Base-by-base conservation (phyloP, 2,797 vertebrate genomes). In the Gadopsis marmoratus region DNA sequence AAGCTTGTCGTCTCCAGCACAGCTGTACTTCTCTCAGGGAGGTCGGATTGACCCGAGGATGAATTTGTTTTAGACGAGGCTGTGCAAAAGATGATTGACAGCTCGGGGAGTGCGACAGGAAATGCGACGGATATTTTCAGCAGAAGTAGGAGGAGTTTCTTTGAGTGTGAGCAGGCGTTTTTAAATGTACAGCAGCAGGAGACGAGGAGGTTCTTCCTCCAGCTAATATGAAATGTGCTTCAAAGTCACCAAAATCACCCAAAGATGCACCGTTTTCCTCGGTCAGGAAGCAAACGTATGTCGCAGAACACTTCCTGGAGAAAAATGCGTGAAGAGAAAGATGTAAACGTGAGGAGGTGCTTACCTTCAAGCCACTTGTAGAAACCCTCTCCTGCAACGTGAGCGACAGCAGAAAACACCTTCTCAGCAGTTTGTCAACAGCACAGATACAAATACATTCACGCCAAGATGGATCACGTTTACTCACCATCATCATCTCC, bases 361-460 rank as follows among this genome's bases (percentile, higher is more conserved):
- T 95, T 95, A 97, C 97, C 97, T 97, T 99, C 97, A 16, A 99
- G 95, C 97, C 97, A 99, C 0, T 93, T 96, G 93, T 99, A 98
- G 94, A 99, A 99, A 64, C 95, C 95, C 90, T 98, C 97, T 79
- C 97, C 97, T 98, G 94, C 19, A 89, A 55, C 3, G 1, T 7
- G 58, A 85, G 79, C 1, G 0, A 76, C 14, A 73, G 0, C 29
- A 70, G 1, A 62, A 23, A 16, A 71, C 1, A 78, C 45, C 19
- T 33, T 4, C 14, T 59, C 16, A 58, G 43, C 29, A 59, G 3
- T 0, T 7, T 48, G 45, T 45, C 5, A 5, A 11, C 19, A 21
- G 4, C 7, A 33, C 4, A 10, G 26, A 37, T 37, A 51, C 53
- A 75, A 65, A 71, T 21, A 64, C 35, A 11, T 14, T 10, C 4